These are phyloP conservation scores for Temnothorax rugatulus DNA, from an alignment of 2,888 invertebrate species.

Conservation along the genomic window DNA sequence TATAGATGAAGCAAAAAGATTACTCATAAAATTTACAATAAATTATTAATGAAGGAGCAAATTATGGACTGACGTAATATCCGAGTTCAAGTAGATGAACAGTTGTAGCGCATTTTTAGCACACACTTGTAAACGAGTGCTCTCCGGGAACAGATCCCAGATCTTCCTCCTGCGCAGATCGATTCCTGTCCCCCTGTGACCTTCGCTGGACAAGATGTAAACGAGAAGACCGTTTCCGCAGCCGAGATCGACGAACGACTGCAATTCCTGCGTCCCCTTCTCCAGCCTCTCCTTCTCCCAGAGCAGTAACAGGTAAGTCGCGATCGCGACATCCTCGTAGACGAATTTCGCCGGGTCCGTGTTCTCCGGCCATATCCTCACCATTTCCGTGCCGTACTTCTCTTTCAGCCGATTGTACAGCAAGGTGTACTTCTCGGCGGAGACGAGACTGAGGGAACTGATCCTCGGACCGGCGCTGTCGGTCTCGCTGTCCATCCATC, in stretches of 20 bases:
- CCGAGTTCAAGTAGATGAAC: neutral
- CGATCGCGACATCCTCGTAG: conserved; percentile 98
- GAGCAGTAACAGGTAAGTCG: conserved; percentile 93
- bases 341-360: conserved; percentile 98
- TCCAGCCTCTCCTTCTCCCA: conserved; percentile 90
- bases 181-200: conserved; percentile 93
- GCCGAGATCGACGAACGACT: conserved; percentile 96
- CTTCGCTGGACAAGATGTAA: conserved; percentile 94
- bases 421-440: conserved; percentile 90
- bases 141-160: conserved; percentile 93
- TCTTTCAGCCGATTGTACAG: conserved; percentile 92
- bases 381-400: conserved; percentile 92
- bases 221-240: conserved; percentile 99
- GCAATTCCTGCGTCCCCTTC: conserved; percentile 84
- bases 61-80: conserved; percentile 19
- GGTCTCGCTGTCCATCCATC: conserved; percentile 88
- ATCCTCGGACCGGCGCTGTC: conserved; percentile 62
- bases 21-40: neutral
- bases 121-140: conserved; percentile 90
- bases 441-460: conserved; percentile 90
- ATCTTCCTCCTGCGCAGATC: conserved; percentile 95
- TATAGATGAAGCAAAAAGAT: neutral
- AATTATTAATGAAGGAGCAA: conserved; percentile 1
- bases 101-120: conserved; percentile 29
- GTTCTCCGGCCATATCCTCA: conserved; percentile 95